Conservation (phyloP, 1,140 invertebrate species). For the Euwallacea fornicatus region DNA sequence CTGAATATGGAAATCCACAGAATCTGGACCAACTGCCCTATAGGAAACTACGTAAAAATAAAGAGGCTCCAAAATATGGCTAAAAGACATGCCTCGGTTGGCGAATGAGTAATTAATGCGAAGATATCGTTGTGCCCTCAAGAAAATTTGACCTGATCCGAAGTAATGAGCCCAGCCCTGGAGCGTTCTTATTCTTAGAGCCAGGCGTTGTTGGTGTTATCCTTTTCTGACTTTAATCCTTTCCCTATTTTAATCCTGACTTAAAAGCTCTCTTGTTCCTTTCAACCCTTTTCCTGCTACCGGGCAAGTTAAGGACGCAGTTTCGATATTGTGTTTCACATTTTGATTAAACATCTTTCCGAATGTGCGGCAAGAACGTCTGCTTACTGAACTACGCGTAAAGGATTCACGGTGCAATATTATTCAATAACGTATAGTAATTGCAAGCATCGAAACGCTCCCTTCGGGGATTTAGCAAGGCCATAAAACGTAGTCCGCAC, state of each 20-base stretch:
- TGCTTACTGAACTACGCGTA: not conserved
- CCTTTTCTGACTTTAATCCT: slow-evolving; percentile 43
- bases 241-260: slow-evolving; percentile 49
- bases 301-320: not conserved
- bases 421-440: no score
- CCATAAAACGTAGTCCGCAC: slow-evolving; percentile 1
- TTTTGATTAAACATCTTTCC: not conserved
- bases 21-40: not conserved
- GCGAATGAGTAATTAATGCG: no score
- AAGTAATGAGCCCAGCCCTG: no score
- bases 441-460: not conserved
- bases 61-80: no score
- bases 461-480: not conserved
- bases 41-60: no score
- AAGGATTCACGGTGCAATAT: no score
- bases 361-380: not conserved
- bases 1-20: not conserved
- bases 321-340: not conserved
- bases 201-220: slow-evolving; percentile 36
- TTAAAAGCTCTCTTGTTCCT: slow-evolving; percentile 53
- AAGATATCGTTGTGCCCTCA: no score
- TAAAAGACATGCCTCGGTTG: no score
- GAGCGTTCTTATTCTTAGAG: slow-evolving; percentile 33
- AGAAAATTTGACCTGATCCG: no score
- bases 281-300: slow-evolving; percentile 45